phyloP scores from a whole-genome alignment of 2,888 invertebrate genomes.

The Tenthredo mesomela region DNA sequence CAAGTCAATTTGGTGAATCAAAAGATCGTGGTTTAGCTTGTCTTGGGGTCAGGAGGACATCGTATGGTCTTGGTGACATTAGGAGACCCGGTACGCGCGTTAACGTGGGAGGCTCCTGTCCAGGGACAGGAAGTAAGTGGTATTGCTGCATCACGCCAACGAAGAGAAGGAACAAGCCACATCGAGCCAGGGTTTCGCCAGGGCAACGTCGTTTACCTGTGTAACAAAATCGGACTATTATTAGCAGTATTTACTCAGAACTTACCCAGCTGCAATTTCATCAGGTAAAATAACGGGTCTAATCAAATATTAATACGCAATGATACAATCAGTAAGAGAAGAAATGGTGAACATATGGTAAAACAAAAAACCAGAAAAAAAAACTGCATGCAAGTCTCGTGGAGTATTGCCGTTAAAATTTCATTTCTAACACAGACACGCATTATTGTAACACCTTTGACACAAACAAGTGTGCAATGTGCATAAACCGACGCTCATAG shows the following conservation, averaged over 20 bases:
- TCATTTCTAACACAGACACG: slow-evolving; percentile 35
- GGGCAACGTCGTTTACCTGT: slow-evolving; percentile 84
- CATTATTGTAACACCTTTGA: slow-evolving; percentile 22
- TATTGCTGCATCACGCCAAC: slow-evolving; percentile 82
- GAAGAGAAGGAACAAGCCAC: slow-evolving; percentile 83
- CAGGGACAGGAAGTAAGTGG: slow-evolving; percentile 76
- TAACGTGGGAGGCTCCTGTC: slow-evolving; percentile 75
- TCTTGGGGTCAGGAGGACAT: slow-evolving; percentile 75
- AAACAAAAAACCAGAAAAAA: neutral
- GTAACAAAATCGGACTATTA: slow-evolving; percentile 46
- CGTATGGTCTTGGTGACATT: slow-evolving; percentile 80
- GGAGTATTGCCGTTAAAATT: neutral
- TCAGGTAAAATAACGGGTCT: neutral
- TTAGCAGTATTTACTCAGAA: neutral
- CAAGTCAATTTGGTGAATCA: neutral
- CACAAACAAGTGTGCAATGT: neutral
- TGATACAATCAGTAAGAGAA: neutral
- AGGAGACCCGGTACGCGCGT: slow-evolving; percentile 80
- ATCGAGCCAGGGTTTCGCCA: slow-evolving; percentile 83
- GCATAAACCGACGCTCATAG: neutral
- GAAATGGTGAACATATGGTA: neutral
- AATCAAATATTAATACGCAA: neutral
- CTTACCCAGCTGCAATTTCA: neutral
- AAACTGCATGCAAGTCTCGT: slow-evolving; percentile 26
- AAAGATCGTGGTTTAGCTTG: slow-evolving; percentile 10